These are phyloP conservation scores for Pitta sordida DNA, from an alignment of 2,113 vertebrate species.

Conservation along the genomic window DNA sequence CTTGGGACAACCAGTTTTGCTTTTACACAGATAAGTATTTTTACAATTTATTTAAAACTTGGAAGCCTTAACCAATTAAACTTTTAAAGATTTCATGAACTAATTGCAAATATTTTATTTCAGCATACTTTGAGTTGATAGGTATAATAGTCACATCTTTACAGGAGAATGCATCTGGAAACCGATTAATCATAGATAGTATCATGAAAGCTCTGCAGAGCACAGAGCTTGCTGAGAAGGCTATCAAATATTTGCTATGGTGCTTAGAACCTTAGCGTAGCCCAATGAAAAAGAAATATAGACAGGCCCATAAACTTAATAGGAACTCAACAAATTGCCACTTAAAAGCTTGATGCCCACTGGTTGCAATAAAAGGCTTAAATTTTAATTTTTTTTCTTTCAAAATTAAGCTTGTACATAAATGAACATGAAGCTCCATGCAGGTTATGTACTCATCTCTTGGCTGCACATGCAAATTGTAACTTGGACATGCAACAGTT, in stretches of 20 bases:
- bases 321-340: neutral
- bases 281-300: slow-evolving; percentile 60
- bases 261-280: slow-evolving; percentile 48
- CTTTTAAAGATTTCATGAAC: slow-evolving; percentile 49
- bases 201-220: slow-evolving; percentile 25
- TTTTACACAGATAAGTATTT: slow-evolving; percentile 21
- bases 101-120: slow-evolving; percentile 71
- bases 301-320: slow-evolving; percentile 62
- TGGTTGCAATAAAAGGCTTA: neutral
- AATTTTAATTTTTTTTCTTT: neutral
- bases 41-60: slow-evolving; percentile 52
- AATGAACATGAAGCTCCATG: neutral
- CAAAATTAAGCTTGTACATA: neutral
- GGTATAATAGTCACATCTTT: slow-evolving; percentile 57
- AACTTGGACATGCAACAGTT: neutral
- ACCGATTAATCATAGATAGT: slow-evolving; percentile 62
- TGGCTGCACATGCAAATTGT: neutral
- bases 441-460: neutral
- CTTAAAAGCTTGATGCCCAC: neutral
- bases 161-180: slow-evolving; percentile 63
- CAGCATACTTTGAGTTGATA: slow-evolving; percentile 51
- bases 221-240: slow-evolving; percentile 58
- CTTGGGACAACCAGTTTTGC: neutral
- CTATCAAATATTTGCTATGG: slow-evolving; percentile 59
- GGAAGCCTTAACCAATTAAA: slow-evolving; percentile 33